phyloP scores from a whole-genome alignment of 2,888 invertebrate genomes.

The Himalopsyche tibetana region DNA sequence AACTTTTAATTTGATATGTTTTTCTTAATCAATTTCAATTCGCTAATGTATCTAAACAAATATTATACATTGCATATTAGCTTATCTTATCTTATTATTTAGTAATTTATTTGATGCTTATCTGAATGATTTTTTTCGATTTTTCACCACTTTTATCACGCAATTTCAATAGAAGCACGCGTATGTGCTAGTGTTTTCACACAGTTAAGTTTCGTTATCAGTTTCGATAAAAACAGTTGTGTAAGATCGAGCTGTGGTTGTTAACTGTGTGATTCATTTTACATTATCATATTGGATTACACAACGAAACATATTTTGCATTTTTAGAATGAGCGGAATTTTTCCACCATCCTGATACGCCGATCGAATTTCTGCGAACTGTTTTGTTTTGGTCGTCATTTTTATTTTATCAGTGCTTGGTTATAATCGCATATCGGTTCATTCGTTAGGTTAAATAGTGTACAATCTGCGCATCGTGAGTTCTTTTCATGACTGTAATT shows the following conservation, averaged over 20 bases:
- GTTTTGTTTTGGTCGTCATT: neutral
- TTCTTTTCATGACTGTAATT: no score
- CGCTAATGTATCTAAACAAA: no score
- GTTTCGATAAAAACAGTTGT: neutral
- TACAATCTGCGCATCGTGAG: no score
- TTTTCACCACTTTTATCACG: neutral
- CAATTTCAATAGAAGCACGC: neutral
- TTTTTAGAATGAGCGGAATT: conserved; percentile 27
- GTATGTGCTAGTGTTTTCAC: neutral
- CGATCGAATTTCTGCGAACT: conserved; percentile 1
- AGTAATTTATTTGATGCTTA: neutral
- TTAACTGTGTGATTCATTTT: conserved; percentile 1
- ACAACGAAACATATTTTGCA: conserved; percentile 31
- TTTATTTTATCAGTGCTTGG: neutral
- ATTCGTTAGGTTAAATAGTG: no score
- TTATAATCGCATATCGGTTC: no score
- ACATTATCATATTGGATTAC: conserved; percentile 37
- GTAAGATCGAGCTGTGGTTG: neutral
- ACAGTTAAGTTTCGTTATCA: neutral
- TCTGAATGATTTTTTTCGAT: neutral
- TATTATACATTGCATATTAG: neutral
- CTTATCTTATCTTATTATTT: neutral
- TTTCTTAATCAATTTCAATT: no score
- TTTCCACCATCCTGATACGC: neutral
- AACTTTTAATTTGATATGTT: no score